Base-by-base conservation (phyloP, 2,888 invertebrate genomes). In the Orchesellides sinensis region DNA sequence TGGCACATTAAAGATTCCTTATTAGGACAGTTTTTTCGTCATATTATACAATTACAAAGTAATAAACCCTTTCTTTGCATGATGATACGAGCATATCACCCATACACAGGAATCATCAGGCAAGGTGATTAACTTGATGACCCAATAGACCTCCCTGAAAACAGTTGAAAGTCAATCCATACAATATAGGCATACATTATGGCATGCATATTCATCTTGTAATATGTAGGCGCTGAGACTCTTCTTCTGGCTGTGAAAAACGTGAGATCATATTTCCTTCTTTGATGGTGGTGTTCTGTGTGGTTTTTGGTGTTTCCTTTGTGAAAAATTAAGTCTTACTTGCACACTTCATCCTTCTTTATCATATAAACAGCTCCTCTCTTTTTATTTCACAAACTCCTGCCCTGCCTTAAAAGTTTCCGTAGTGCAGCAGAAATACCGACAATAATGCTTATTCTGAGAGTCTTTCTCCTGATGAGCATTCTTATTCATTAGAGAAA, bases 111-210 rank as follows among this genome's bases (percentile, higher is more conserved):
- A 63, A 23, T 79, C 52, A 79, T 70, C 70, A 70, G 69, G 49
- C n/a, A 23, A 61, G 25, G 23, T 80, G 80, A 72, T 80, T 80
- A 80, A 72, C 54, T n/a, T 49, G 70, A 56, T 72, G 80, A 80
- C 72, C 72, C 25, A 23, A 32, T 32, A 25, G 72, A 72, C 80
- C 80, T 63, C 72, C 80, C 72, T 72, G 66, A 79, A 70, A 70
- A 54, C 35, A 32, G 21, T 52, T 49, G 70, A 70, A 54, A 79
- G 59, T 59, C 68, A 69, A 73, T 63, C 47, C 40, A 59, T 59
- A 32, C 21, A 56, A 45, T 6, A 45, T 25, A n/a, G 14, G 40
- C n/a, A 40, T 40, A 40, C n/a, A 32, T 29, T 52, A 23, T 47
- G 29, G 47, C 63, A 29, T 52, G 25, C 52, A 21, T 54, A 54